Evolutionary conservation across 2,113 vertebrate genomes (phyloP), one percentile per base, ranked within the genome.

Genomic region (Paraplagusia blochii): DNA sequence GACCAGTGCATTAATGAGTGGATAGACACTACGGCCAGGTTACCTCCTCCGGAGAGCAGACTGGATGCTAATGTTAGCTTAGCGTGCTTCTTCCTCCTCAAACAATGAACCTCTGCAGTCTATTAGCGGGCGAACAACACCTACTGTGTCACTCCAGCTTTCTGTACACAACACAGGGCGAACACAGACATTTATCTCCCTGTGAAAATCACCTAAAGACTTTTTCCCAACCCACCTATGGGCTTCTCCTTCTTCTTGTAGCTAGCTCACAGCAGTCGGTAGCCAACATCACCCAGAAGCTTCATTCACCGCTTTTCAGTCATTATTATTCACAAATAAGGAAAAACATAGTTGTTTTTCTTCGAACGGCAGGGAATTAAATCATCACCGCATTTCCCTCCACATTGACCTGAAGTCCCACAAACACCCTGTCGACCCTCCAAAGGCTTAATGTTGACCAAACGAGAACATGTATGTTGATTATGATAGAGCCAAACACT

Each of bases 381-480:
- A n/a, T 38, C 48, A 33, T 15, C 44, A 19, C 53, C n/a, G 62
- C 58, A 73, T 88, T 88, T 88, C 87, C 85, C 87, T 88, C 85
- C 83, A 88, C 82, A 87, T 84, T 76, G 72, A 80, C 76, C 76
- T 85, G 85, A 79, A 40, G 9, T 58, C 79, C 75, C 43, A 39
- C 53, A 51, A 60, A 57, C 56, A 47, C 45, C 51, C 22, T 6
- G 22, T 6, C 6, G 22, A 29, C 22, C 22, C 22, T 6, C 22
- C 6, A 4, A 29, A 29, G 6, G 22, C 22, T 29, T 29, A 29
- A 29, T 29, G 22, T 29, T 29, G 22, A 29, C 22, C 3, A 29
- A 29, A 29, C 22, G 6, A 29, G 22, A 4, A 29, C 22, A 29
- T 29, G 22, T 29, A 29, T 29, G 22, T 29, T 29, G 22, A 29